phyloP scores from a whole-genome alignment of 2,113 vertebrate species.

The Chaenocephalus aceratus region DNA sequence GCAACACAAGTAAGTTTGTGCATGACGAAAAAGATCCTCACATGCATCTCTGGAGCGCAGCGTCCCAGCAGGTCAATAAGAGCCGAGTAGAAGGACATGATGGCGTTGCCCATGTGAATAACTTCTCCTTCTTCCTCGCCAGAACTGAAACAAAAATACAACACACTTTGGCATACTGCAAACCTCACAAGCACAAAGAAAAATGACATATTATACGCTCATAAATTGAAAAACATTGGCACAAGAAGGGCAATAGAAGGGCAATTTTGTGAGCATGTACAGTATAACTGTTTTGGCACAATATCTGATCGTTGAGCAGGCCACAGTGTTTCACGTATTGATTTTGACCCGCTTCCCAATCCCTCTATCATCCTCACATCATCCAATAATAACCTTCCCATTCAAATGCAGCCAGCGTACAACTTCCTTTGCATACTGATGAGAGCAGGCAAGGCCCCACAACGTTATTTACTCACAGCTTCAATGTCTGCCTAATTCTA shows the following conservation, averaged over 20 bases:
- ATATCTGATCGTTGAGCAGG: constrained; percentile 11
- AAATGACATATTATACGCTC: neutral
- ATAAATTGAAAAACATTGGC: neutral
- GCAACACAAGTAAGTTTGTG: neutral
- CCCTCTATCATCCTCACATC: constrained; percentile 13
- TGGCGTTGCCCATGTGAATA: constrained; percentile 96
- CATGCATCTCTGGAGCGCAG: constrained; percentile 97
- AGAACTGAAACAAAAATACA: constrained; percentile 77
- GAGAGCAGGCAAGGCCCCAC: neutral
- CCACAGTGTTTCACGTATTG: constrained; percentile 21
- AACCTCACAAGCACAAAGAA: neutral
- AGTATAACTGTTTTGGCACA: constrained; percentile 27
- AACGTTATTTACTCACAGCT: neutral
- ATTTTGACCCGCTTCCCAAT: constrained; percentile 44
- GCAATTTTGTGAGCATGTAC: neutral
- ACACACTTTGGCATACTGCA: neutral
- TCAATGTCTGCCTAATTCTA: too few relatives aligned
- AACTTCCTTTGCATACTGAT: constrained; percentile 42
- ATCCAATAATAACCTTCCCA: constrained; percentile 25
- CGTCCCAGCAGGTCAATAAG: constrained; percentile 97
- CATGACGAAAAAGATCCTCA: constrained; percentile 77
- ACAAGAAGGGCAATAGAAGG: too few relatives aligned
- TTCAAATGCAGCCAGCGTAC: constrained; percentile 51
- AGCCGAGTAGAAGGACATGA: constrained; percentile 98
- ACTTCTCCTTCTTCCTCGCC: constrained; percentile 88